These are phyloP conservation scores for Eumaeus atala DNA, from an alignment of 1,140 invertebrate genomes.

Conservation along the genomic window DNA sequence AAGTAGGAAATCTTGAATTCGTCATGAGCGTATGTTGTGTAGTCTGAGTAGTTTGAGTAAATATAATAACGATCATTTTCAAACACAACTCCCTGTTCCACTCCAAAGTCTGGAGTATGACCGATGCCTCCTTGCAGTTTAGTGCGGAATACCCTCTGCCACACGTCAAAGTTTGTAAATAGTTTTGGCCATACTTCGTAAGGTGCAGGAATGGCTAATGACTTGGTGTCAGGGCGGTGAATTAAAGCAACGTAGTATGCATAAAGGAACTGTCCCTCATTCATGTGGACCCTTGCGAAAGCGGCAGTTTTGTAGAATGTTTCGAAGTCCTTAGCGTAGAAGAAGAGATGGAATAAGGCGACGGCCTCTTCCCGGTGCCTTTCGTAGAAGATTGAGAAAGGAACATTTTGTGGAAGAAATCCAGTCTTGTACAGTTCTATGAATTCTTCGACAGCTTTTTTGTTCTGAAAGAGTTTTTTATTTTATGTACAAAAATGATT, in stretches of 20 bases:
- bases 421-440: constrained; percentile 64
- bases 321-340: constrained; percentile 78
- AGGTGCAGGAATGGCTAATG: constrained; percentile 75
- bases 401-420: constrained; percentile 61
- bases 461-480: constrained; percentile 33
- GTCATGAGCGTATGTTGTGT: constrained; percentile 61
- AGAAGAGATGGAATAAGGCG: constrained; percentile 74
- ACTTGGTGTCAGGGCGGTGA: constrained; percentile 75
- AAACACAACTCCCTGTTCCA: constrained; percentile 61
- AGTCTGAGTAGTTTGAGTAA: constrained; percentile 74
- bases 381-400: constrained; percentile 75
- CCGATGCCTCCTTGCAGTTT: constrained; percentile 74
- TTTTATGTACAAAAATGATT: background rate
- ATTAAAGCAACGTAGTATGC: constrained; percentile 76
- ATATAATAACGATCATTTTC: constrained; percentile 61
- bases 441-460: constrained; percentile 74
- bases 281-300: constrained; percentile 76
- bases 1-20: constrained; percentile 82
- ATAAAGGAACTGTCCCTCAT: constrained; percentile 77
- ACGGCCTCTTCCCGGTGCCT: constrained; percentile 72
- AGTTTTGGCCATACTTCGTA: constrained; percentile 79
- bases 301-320: constrained; percentile 78
- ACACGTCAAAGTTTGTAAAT: constrained; percentile 75
- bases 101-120: constrained; percentile 29
- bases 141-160: constrained; percentile 73